A percentile compares a stretch with the other conserved stretches of the same genome.
These are phyloP conservation scores for Thymelicus sylvestris DNA, from an alignment of 2,888 invertebrate genomes.

Conservation along the genomic window DNA sequence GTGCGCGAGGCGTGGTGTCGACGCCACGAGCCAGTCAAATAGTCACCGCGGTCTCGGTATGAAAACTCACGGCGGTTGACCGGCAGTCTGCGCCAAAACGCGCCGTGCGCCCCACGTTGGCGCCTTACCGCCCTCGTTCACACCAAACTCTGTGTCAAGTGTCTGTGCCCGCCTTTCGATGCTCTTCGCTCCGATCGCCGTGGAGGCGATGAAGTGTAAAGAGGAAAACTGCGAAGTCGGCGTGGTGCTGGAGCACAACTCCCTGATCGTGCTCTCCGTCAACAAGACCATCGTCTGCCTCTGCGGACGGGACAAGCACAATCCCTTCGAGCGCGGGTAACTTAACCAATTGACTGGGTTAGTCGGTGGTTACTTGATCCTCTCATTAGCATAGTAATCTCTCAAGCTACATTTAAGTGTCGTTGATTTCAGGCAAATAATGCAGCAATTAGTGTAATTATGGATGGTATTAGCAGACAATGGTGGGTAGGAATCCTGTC, in stretches of 20 bases:
- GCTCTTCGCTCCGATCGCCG: conserved; percentile 83
- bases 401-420: background rate
- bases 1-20: conserved; percentile 76
- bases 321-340: conserved; percentile 83
- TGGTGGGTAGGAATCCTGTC: conserved; percentile 1
- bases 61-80: conserved; percentile 63
- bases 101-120: conserved; percentile 66
- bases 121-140: conserved; percentile 55
- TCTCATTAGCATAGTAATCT: background rate
- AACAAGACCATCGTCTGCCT: conserved; percentile 83
- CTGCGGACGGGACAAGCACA: conserved; percentile 77
- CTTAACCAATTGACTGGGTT: conserved; percentile 13
- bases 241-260: conserved; percentile 81
- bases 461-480: conserved; percentile 10
- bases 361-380: conserved; percentile 9
- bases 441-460: conserved; percentile 11
- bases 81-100: conserved; percentile 77
- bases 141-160: conserved; percentile 60
- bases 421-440: background rate
- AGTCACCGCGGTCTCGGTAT: conserved; percentile 74
- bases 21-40: conserved; percentile 73
- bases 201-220: conserved; percentile 85
- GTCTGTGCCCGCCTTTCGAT: conserved; percentile 75
- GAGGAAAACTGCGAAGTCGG: conserved; percentile 84
- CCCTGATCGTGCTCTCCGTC: conserved; percentile 79